Evolutionary conservation across 2,888 invertebrate species (phyloP), one percentile per base, ranked within the genome.

Genomic region (Drosophila kanekoi): DNA sequence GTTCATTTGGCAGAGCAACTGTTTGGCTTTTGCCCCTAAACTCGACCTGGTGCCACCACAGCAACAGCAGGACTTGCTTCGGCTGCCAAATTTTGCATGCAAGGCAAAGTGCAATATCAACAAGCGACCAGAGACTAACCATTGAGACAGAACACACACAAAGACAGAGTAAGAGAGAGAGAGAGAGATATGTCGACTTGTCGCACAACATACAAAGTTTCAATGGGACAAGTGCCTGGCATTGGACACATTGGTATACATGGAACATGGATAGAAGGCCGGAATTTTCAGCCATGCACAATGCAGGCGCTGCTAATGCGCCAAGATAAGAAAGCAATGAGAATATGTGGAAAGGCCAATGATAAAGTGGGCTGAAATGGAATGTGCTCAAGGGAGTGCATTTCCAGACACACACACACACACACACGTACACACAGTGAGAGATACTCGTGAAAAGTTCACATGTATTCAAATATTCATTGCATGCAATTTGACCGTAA

Each of bases 31-130:
- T 85, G 51, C 44, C 63, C 79, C 66, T 64, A 45, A 59, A 41
- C 61, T 51, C 32, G 51, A 52, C 65, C 48, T 52, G 23, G 4
- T 41, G 35, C 20, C 45, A 43, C 28, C 28, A 28, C 28, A 28
- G 28, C 28, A 8, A 28, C 8, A 28, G 8, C 28, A 28, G 28
- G 28, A 28, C 11, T 43, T 51, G 56, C 49, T 53, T 48, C 57
- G 63, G 35, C 62, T 70, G 67, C 67, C 61, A 77, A 77, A 81
- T 87, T 88, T 77, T 74, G 89, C 87, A 89, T 84, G 83, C 83
- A 73, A 83, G 58, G 64, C 89, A 83, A 79, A 86, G 81, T 89
- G 84, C 89, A 88, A 86, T 89, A 83, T 86, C 87, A 77, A 83
- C 90, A 88, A 79, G 59, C 66, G 51, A 33, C 53, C 56, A 45